Percentiles rank a stretch among this genome's conserved stretches.
phyloP scores from a whole-genome alignment of 2,113 vertebrate species.

The Galemys pyrenaicus region DNA sequence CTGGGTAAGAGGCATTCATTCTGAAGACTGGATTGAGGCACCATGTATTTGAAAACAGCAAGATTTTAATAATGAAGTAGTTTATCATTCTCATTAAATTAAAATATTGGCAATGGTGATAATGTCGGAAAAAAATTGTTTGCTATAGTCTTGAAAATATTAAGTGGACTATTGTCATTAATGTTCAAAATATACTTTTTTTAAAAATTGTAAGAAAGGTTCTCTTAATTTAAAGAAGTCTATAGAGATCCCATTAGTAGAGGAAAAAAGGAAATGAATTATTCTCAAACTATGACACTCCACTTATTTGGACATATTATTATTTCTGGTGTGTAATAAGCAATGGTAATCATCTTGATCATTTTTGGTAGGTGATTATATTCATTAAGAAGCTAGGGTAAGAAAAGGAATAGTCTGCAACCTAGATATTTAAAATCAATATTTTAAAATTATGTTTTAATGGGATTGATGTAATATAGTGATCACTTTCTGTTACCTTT shows the following conservation, averaged over 20 bases:
- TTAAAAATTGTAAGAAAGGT: slow-evolving; percentile 38
- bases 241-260: slow-evolving; percentile 24
- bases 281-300: neutral
- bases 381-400: slow-evolving; percentile 42
- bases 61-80: slow-evolving; percentile 37
- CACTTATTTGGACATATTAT: neutral
- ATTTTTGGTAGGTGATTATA: slow-evolving; percentile 6
- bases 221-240: slow-evolving; percentile 38
- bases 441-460: slow-evolving; percentile 47
- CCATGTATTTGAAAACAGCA: neutral
- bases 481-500: slow-evolving; percentile 13
- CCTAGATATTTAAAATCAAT: neutral
- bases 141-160: slow-evolving; percentile 47
- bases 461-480: slow-evolving; percentile 9
- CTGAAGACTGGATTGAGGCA: neutral
- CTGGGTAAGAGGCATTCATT: neutral
- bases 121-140: slow-evolving; percentile 40
- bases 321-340: slow-evolving; percentile 45
- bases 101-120: slow-evolving; percentile 40
- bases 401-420: slow-evolving; percentile 27
- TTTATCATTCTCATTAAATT: slow-evolving; percentile 50
- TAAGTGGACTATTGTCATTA: slow-evolving; percentile 62
- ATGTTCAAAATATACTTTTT: slow-evolving; percentile 47
- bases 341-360: slow-evolving; percentile 27
- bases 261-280: slow-evolving; percentile 32